A percentile compares a stretch with the other conserved stretches of the same genome.
These are phyloP conservation scores for Nymphalis polychloros DNA, from an alignment of 2,888 invertebrate species.

Conservation along the genomic window DNA sequence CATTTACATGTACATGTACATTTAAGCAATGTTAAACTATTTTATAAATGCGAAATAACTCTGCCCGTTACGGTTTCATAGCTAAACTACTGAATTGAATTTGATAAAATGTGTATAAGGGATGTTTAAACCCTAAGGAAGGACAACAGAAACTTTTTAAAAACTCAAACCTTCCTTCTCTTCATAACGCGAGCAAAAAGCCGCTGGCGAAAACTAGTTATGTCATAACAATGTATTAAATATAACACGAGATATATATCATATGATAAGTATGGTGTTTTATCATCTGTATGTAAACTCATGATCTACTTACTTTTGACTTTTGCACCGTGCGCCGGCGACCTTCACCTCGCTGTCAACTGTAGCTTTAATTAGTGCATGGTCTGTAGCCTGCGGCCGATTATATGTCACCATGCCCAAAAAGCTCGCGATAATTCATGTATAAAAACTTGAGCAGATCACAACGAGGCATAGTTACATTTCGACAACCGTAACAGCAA, in stretches of 20 bases:
- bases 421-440: slow-evolving; percentile 46
- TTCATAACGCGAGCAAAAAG: too few relatives aligned
- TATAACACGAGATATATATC: neutral
- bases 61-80: too few relatives aligned
- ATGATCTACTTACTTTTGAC: slow-evolving; percentile 20
- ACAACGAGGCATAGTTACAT: slow-evolving; percentile 55
- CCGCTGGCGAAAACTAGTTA: neutral
- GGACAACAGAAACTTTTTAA: too few relatives aligned
- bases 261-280: slow-evolving; percentile 10
- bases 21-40: too few relatives aligned
- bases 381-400: slow-evolving; percentile 41
- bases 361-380: slow-evolving; percentile 46
- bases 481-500: slow-evolving; percentile 54
- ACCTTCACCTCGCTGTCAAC: slow-evolving; percentile 56
- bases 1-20: too few relatives aligned
- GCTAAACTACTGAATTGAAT: too few relatives aligned
- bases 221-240: neutral
- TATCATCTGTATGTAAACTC: slow-evolving; percentile 8
- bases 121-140: too few relatives aligned
- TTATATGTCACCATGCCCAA: slow-evolving; percentile 45
- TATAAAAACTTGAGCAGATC: slow-evolving; percentile 63
- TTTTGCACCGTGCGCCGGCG: slow-evolving; percentile 21
- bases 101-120: too few relatives aligned
- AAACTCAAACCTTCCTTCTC: too few relatives aligned
- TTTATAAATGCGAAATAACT: too few relatives aligned